Base-by-base conservation (phyloP, 2,888 invertebrate genomes). In the Dicranocentrus wangi region DNA sequence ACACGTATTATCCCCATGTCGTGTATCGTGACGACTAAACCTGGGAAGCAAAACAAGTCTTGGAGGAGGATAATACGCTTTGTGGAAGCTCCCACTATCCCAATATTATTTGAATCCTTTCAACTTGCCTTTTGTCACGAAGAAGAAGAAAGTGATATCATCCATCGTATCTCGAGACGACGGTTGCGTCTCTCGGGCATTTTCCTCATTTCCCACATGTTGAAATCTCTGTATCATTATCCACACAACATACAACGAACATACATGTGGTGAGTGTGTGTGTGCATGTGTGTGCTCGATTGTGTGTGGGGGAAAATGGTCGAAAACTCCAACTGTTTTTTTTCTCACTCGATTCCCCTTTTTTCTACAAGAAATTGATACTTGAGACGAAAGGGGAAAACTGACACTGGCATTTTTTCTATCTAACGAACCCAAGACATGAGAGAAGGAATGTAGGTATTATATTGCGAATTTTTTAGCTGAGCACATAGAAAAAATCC, bases 301-400 rank as follows among this genome's bases (percentile, higher is more conserved):
- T 47, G n/a, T 47, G 39, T 39, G 17, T n/a, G 47, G 47, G 47
- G 32, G 32, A 3, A 32, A 32, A 32, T 32, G 32, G n/a, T n/a
- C n/a, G 32, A 32, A 47, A 47, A 47, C 5, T 39, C 13, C 39
- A 39, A 39, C 13, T 5, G 39, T 32, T 32, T 61, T 32, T 32
- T 2, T 5, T 32, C 61, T 47, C 28, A 21, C 32, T 27, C 28
- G 25, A 58, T 58, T 3, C 42, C n/a, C 42, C 28, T 65, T 65
- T 42, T 42, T 19, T 42, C 17, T 66, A n/a, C 25, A 39, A 42
- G 17, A 69, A 53, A 55, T 69, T 69, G 69, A 69, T 19, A 69
- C 2, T 39, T 53, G 55, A 69, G 53, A 55, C 32, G 25, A 27
- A 51, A 27, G 21, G 28, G 42, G 39, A 21, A 69, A 55, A 32